Base-by-base conservation (phyloP, 1,140 invertebrate species). In the Zaprionus africanus region DNA sequence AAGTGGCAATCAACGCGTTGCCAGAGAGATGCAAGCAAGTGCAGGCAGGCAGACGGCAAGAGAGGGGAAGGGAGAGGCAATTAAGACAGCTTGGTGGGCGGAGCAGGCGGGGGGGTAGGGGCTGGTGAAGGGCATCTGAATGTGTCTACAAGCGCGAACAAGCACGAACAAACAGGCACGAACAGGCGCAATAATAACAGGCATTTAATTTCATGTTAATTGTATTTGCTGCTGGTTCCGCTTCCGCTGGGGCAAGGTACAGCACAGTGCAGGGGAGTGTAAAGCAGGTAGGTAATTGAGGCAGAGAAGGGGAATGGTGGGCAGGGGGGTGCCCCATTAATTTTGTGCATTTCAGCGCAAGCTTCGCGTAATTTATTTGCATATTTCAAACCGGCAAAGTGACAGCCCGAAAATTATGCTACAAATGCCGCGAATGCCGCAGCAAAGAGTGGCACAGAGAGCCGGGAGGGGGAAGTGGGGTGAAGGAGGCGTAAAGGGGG, bases 191-290 rank as follows among this genome's bases (percentile, higher is more conserved):
- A 76, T 81, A 84, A 84, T 79, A 83, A 71, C 70, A 79, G 73
- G 77, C 81, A 75, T 87, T 88, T 88, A 81, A 84, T 88, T 90
- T 84, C 70, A 90, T 82, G 78, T 84, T 88, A 88, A 88, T 88
- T 88, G 81, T 86, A 74, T 61, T 78, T 72, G 64, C 69, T 71
- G 51, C 49, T 63, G 36, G 31, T 56, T 34, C 31, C 9, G 36
- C 9, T 56, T 26, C 43, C 26, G 19, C 19, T 19, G 7, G 31
- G 9, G 36, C 15, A 13, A 13, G 43, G 12, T 15, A 12, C 17
- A 12, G 13, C 36, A 4, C 36, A 15, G n/a, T n/a, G n/a, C n/a
- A n/a, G 3, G 0, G 28, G 7, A 9, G 28, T 31, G 28, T 9
- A 31, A 7, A 9, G 1, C 1, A 11, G 31, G 9, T 3, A 34